Evolutionary conservation across 1,140 invertebrate species (phyloP).

Genomic region (Pseudomyrmex sp.): DNA sequence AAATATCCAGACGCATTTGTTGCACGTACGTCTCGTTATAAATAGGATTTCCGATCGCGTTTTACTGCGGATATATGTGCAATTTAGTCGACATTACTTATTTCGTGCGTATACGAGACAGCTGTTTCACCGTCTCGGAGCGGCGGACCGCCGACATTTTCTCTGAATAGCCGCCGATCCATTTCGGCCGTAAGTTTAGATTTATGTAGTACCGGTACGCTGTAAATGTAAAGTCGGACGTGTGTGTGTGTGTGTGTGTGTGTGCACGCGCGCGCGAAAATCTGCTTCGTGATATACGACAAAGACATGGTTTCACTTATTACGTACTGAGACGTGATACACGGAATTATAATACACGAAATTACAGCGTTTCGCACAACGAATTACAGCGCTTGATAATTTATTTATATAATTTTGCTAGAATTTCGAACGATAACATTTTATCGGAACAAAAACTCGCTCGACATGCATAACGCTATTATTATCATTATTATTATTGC

Average conservation of each 20-base stretch:
- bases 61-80: conserved; percentile 43
- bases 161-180: conserved; percentile 48
- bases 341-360: neutral
- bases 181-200: conserved; percentile 41
- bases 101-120: conserved; percentile 43
- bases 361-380: neutral
- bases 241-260: no score
- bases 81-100: conserved; percentile 51
- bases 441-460: neutral
- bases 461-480: neutral
- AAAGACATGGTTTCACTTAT: neutral
- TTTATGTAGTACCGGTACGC: conserved; percentile 39
- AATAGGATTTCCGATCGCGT: conserved; percentile 39
- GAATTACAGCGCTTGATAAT: neutral
- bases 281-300: conserved; percentile 7
- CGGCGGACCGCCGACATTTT: conserved; percentile 31
- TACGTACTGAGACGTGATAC: neutral
- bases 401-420: neutral
- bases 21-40: conserved; percentile 27
- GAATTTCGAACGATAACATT: conserved; percentile 2
- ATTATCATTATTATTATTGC: neutral
- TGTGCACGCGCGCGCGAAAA: neutral
- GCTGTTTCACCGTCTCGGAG: conserved; percentile 43
- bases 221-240: conserved; percentile 27
- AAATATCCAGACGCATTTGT: conserved; percentile 23